These are phyloP conservation scores for Cynodonichthys magdalenae DNA, from an alignment of 2,797 vertebrate genomes.

Conservation along the genomic window DNA sequence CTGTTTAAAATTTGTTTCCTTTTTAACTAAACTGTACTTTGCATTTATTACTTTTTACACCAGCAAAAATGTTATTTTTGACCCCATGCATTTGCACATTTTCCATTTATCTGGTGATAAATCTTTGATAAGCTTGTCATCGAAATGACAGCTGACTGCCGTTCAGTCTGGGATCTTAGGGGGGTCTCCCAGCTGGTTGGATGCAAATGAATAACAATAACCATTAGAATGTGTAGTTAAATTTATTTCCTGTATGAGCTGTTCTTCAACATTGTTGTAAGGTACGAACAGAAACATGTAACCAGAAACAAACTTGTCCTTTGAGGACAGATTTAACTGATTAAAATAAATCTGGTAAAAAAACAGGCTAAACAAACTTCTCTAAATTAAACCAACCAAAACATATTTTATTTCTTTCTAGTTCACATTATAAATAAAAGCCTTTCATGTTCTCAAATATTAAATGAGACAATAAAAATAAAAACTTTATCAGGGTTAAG, in stretches of 20 bases:
- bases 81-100: no score
- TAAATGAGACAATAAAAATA: constrained; percentile 16
- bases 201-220: neutral
- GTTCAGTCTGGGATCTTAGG: neutral
- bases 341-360: no score
- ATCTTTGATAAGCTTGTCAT: no score
- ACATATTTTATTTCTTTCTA: constrained; percentile 9
- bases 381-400: constrained; percentile 10
- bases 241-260: neutral
- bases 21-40: no score
- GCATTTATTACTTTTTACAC: no score
- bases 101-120: no score
- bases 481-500: constrained; percentile 9
- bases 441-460: constrained; percentile 24
- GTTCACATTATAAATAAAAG: neutral
- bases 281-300: constrained; percentile 4
- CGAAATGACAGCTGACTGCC: neutral
- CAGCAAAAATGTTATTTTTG: no score
- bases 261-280: constrained; percentile 2
- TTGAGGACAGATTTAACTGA: constrained; percentile 5
- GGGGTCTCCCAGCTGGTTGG: neutral
- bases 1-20: no score
- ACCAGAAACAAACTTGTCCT: neutral
- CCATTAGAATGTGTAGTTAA: constrained; percentile 10
- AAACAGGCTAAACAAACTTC: no score